Evolutionary conservation across 2,797 vertebrate genomes (phyloP).

Genomic region (Natrix natrix): DNA sequence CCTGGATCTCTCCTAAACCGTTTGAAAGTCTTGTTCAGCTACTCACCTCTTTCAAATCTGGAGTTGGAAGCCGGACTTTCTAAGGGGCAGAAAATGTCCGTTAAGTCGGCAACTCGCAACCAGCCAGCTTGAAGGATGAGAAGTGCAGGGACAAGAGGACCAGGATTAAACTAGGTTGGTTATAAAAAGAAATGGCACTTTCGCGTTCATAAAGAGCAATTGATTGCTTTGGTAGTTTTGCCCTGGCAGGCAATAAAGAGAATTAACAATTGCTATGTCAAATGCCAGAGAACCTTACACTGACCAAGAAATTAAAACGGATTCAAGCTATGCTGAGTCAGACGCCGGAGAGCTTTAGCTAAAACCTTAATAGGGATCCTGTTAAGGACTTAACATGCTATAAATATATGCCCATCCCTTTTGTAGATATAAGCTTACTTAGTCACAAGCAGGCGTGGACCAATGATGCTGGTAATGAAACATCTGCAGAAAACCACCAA

Average conservation of each 20-base stretch:
- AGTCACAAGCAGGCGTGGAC: background rate
- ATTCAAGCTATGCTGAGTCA: background rate
- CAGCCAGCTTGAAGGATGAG: background rate
- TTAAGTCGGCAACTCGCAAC: background rate
- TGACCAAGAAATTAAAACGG: background rate
- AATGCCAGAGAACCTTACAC: background rate
- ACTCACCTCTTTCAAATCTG: background rate
- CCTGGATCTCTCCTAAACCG: background rate
- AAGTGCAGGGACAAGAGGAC: background rate
- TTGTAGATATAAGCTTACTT: background rate
- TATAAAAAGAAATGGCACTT: background rate
- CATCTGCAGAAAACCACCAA: background rate
- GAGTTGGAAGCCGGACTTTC: background rate
- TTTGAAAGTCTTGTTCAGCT: background rate
- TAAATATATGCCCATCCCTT: background rate
- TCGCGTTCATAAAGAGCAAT: background rate
- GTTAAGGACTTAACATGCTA: background rate
- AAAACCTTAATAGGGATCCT: background rate
- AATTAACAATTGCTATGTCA: background rate
- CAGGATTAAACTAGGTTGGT: background rate
- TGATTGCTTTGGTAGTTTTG: background rate
- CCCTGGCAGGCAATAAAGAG: background rate
- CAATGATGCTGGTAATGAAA: background rate
- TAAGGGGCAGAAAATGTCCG: background rate
- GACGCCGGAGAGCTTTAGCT: background rate